Base-by-base conservation (phyloP, 2,113 vertebrate species). In the Myiopsitta monachus region DNA sequence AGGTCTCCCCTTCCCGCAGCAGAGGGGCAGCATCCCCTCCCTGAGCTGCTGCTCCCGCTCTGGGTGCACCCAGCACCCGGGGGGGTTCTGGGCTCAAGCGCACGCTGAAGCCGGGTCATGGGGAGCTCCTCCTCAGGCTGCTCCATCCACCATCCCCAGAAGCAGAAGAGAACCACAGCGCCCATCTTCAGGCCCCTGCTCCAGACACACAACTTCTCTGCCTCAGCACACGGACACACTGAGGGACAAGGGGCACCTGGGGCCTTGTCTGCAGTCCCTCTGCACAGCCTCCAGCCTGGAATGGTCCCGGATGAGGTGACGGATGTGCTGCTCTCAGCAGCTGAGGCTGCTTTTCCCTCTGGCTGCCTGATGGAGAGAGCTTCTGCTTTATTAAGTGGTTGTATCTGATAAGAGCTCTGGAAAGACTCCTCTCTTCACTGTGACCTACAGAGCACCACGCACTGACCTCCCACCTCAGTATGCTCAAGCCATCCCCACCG, bases 221-320 rank as follows among this genome's bases (percentile, higher is more conserved):
- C 54, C 54, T 30, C 7, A 0, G 21, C 27, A 52, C 24, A 18
- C 0, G 1, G 15, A 8, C 18, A 1, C 23, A 1, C 1, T 3
- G 44, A 10, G 33, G 38, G 22, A 38, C 38, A 9, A 3, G 31
- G 44, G 44, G 46, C 24, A 21, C 10, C 28, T 30, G 3, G 0
- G 4, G 15, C 30, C 18, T n/a, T 6, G 22, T 27, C 30, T 16
- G 24, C 10, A 6, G 36, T 18, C 44, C 33, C 31, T 27, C 9
- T 1, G 14, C 7, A 19, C 61, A 28, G 27, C 67, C 30, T 16
- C 46, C 49, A 24, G 41, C 62, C 76, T 7, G 19, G 17, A 49
- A 21, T 2, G 2, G 17, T 2, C 62, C 31, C 6, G 7, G 47
- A 13, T 4, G 14, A 21, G 68, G 14, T 2, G 3, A 55, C 0